phyloP scores from a whole-genome alignment of 2,888 invertebrate species.

The Cyaniris semiargus region DNA sequence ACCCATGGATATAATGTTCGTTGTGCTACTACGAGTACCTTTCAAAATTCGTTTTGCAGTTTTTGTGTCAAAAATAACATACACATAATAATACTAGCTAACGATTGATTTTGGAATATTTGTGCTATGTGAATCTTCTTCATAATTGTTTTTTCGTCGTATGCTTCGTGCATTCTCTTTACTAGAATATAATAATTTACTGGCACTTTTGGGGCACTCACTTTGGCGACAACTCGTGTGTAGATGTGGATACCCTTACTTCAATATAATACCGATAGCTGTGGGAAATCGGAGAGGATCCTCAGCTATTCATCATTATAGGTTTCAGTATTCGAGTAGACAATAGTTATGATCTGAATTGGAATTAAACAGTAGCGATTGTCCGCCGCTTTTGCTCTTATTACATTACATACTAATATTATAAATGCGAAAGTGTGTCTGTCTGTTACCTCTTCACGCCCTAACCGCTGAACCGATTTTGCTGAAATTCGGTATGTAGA shows the following conservation, averaged over 20 bases:
- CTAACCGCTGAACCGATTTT: too few species aligned
- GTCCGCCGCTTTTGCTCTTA: background rate
- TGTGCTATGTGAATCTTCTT: too few species aligned
- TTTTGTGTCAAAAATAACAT: too few species aligned
- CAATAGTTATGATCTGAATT: slow-evolving; percentile 3
- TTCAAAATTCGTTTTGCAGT: too few species aligned
- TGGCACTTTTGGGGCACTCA: background rate
- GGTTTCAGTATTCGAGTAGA: slow-evolving; percentile 1
- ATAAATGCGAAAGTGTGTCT: background rate
- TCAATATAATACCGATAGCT: background rate
- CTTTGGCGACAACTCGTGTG: background rate
- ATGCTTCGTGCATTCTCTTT: background rate
- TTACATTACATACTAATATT: too few species aligned
- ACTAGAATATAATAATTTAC: background rate
- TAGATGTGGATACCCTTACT: background rate
- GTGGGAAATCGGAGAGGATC: slow-evolving; percentile 39
- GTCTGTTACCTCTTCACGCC: too few species aligned
- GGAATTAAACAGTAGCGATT: background rate
- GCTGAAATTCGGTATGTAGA: too few species aligned
- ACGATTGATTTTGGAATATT: too few species aligned
- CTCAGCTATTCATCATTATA: slow-evolving; percentile 4
- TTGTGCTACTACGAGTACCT: too few species aligned
- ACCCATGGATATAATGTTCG: too few species aligned
- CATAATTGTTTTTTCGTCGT: too few species aligned
- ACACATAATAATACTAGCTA: too few species aligned